phyloP scores from a whole-genome alignment of 2,797 vertebrate species.

The Acanthornis magna region DNA sequence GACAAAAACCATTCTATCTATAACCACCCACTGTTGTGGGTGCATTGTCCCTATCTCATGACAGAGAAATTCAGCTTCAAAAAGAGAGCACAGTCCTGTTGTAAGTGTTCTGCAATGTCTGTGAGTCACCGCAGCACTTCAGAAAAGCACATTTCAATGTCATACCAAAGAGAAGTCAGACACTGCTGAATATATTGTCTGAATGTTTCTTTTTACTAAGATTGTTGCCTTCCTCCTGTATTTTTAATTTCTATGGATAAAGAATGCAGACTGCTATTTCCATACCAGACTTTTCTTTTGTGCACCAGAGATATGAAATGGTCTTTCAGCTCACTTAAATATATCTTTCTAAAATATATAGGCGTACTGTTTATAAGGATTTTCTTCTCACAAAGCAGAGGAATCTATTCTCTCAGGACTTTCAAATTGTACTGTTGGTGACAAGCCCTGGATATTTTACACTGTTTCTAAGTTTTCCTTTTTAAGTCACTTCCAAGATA shows the following conservation, averaged over 20 bases:
- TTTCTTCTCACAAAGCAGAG: neutral
- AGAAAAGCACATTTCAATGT: neutral
- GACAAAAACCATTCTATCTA: neutral
- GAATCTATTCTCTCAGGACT: neutral
- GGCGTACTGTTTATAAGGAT: neutral
- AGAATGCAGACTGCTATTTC: neutral
- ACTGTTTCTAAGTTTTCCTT: neutral
- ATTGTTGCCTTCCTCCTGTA: neutral
- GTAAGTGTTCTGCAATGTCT: neutral
- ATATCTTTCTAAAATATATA: neutral
- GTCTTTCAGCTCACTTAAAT: neutral
- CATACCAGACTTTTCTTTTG: neutral
- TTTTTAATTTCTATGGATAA: neutral
- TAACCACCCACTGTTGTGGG: neutral
- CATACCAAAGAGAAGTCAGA: neutral
- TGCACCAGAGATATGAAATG: neutral
- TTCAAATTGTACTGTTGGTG: neutral
- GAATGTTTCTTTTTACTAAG: neutral
- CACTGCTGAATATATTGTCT: neutral
- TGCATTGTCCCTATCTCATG: neutral
- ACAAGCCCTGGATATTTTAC: neutral
- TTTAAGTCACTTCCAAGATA: neutral
- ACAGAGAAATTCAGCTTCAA: neutral
- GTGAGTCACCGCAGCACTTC: neutral
- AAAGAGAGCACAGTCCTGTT: fast-evolving